Base-by-base conservation (phyloP, 2,888 invertebrate species). In the Thereva unica region DNA sequence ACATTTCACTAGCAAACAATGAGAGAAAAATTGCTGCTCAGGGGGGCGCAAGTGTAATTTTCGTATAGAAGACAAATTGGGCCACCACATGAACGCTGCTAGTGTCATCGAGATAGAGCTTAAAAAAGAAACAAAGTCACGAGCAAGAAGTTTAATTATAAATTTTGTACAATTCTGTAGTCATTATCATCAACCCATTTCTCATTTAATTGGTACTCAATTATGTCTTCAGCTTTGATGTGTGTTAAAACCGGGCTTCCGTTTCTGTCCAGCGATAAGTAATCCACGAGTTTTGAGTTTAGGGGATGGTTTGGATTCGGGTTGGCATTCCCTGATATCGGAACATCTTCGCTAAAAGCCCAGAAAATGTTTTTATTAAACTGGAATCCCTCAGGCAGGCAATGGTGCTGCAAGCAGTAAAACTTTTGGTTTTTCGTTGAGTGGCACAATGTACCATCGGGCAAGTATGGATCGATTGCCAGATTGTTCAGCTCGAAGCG, bases 361-460 rank as follows among this genome's bases (percentile, higher is more conserved):
- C 85, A 82, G 37, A 84, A 78, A 72, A 77, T 82, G 68, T 83
- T 83, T 71, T 87, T 85, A 12, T 83, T 83, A 80, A 86, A 85
- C 76, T 85, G 84, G 76, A 86, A 87, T 72, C 83, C 88, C 83
- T 90, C 88, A 0, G 90, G 89, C 67, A 90, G 78, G 76, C 91
- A 91, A 73, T 89, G 89, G 77, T 90, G 90, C 72, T 89, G 88
- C 64, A 88, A 80, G 74, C 91, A 91, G 77, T 85, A 91, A 80
- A 87, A 90, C 77, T 90, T 83, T 68, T 84, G 82, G 12, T 80
- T 79, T 52, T 84, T 85, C 73, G 88, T 87, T 74, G 83, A 83
- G 76, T 91, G 89, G 76, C 91, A 92, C 89, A 89, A 90, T 3
- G 91, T 91, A 9, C 91, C 91, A 80, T 91, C 91, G 0, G 92